These are phyloP conservation scores for Propithecus coquereli DNA, from an alignment of 2,113 vertebrate species.

Conservation along the genomic window DNA sequence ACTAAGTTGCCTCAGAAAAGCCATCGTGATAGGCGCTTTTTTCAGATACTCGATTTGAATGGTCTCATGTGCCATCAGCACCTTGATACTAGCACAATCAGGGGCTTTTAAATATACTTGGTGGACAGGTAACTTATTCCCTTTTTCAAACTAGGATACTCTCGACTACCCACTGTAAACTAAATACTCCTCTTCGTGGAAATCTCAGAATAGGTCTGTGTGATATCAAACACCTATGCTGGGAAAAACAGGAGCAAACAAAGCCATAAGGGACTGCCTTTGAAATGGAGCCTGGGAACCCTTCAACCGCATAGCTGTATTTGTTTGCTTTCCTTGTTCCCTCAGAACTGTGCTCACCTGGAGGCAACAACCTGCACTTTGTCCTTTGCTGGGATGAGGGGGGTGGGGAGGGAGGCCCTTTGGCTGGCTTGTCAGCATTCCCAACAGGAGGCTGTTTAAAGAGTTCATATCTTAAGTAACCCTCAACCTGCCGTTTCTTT, in stretches of 20 bases:
- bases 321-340: conserved; percentile 74
- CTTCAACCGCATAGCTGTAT: conserved; percentile 57
- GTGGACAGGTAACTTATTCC: conserved; percentile 53
- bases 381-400: conserved; percentile 49
- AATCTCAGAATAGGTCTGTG: conserved; percentile 57
- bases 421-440: conserved; percentile 51
- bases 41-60: not conserved
- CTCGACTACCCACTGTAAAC: conserved; percentile 48
- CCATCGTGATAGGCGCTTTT: not conserved
- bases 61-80: conserved; percentile 42
- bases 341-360: conserved; percentile 60
- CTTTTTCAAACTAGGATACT: conserved; percentile 39
- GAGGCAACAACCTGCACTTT: conserved; percentile 61
- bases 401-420: conserved; percentile 36
- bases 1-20: not conserved
- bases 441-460: not conserved
- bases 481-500: conserved; percentile 19
- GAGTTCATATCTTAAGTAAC: conserved; percentile 56
- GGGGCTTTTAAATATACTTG: conserved; percentile 27
- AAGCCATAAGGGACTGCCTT: conserved; percentile 69
- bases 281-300: conserved; percentile 76
- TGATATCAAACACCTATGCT: conserved; percentile 67
- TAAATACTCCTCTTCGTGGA: conserved; percentile 57
- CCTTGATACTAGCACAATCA: conserved; percentile 29
- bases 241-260: conserved; percentile 71